Conservation (phyloP, 2,888 invertebrate genomes). For the Dorcus hopei region DNA sequence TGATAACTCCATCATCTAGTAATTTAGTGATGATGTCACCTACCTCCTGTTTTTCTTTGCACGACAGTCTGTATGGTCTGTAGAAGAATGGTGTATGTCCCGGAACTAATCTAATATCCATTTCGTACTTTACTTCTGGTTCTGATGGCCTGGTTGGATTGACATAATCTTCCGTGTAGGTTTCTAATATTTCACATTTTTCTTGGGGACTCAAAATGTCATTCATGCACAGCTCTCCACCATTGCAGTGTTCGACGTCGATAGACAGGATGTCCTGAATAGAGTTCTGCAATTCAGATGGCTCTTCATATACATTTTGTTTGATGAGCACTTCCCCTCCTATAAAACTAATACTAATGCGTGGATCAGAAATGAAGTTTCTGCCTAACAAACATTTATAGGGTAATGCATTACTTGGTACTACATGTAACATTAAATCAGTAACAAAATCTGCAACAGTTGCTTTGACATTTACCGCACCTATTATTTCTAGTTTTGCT, state of each 20-base stretch:
- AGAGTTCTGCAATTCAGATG: not conserved
- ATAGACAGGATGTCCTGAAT: not conserved
- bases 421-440: not conserved
- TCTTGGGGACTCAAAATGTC: not conserved
- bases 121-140: not conserved
- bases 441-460: not conserved
- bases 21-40: not conserved
- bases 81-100: too few species aligned
- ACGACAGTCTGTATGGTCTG: not conserved
- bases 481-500: too few species aligned
- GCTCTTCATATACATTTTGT: not conserved
- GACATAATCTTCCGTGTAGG: not conserved
- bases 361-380: not conserved
- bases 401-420: not conserved
- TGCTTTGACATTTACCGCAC: too few species aligned
- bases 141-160: not conserved
- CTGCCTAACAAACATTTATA: too few species aligned
- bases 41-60: not conserved
- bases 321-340: not conserved
- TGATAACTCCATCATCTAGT: too few species aligned
- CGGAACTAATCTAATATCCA: not conserved
- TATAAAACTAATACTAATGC: not conserved
- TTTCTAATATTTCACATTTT: not conserved
- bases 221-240: not conserved
- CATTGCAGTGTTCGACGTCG: not conserved